Conservation (phyloP, 2,888 invertebrate genomes). For the Drosophila setosimentum region DNA sequence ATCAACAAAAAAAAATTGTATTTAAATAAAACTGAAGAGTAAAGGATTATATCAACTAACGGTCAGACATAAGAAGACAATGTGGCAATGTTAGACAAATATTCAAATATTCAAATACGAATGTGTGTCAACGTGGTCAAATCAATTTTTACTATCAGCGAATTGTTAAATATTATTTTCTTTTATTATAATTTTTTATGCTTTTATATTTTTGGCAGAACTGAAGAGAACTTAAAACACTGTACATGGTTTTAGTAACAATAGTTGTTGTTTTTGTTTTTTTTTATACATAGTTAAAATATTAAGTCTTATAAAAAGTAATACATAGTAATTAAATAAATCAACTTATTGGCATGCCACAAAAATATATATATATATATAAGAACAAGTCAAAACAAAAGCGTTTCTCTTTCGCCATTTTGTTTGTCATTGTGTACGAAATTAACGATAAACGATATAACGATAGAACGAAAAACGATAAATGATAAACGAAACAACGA, state of each 20-base stretch:
- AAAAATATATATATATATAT: conserved; percentile 25
- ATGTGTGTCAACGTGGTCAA: conserved; percentile 76
- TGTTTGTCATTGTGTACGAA: conserved; percentile 35
- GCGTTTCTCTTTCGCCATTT: conserved; percentile 33
- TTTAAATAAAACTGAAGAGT: conserved; percentile 29
- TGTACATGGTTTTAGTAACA: conserved; percentile 68
- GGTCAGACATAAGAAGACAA: conserved; percentile 50
- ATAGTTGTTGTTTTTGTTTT: conserved; percentile 18
- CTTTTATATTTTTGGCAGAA: conserved; percentile 53
- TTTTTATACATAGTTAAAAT: conserved; percentile 66
- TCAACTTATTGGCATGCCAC: conserved; percentile 57
- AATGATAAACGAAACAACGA: conserved; percentile 40
- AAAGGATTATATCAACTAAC: conserved; percentile 34
- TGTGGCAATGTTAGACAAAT: conserved; percentile 61
- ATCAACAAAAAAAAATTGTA: conserved; percentile 6
- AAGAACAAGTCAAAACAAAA: conserved; percentile 44
- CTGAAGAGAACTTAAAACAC: conserved; percentile 71
- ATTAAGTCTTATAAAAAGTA: conserved; percentile 58
- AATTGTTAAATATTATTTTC: conserved; percentile 55
- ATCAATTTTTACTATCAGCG: conserved; percentile 71
- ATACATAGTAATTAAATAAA: conserved; percentile 40
- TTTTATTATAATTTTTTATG: conserved; percentile 45
- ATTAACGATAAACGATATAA: conserved; percentile 34
- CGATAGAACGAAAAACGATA: conserved; percentile 27
- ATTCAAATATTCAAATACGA: conserved; percentile 69